Base-by-base conservation (phyloP, 2,888 invertebrate genomes). In the Tiphia femorata region DNA sequence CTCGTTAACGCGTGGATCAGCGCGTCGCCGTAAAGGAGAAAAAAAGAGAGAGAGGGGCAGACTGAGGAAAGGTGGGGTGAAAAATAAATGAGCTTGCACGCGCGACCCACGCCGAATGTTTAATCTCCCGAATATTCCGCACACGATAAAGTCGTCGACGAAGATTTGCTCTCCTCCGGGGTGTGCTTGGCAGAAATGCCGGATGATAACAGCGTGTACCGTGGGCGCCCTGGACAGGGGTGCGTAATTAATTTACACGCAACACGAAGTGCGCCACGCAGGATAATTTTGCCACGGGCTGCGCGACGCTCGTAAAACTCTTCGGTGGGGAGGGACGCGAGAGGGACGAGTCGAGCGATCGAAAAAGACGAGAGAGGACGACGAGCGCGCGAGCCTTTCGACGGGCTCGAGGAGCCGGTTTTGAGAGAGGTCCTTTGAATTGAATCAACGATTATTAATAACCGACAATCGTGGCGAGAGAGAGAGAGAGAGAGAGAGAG, bases 381-480 rank as follows among this genome's bases (percentile, higher is more conserved):
- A 33, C 7, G 6, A 33, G 12, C 3, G 2, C 33, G 8, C 33
- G 12, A 33, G 6, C 1, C 12, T 33, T 33, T 33, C 6, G 38
- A 3, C 12, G 14, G n/a, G 25, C 30, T n/a, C 14, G 25, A 16
- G 42, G 25, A 51, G 54, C 56, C 44, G 51, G 53, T 64, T 61
- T 47, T 30, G 19, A 33, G 30, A 12, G 20, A 6, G 23, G 20
- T 20, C 27, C 49, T 35, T 30, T 38, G 54, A 42, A 57, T 52
- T 49, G 58, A 62, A 62, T 55, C 47, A 46, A 30, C 16, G 42
- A 47, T 50, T 46, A 59, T 62, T 62, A 62, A 64, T 59, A 46
- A 43, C n/a, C n/a, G 30, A 21, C 16, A 29, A 35, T 6, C 47
- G n/a, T n/a, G n/a, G n/a, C n/a, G n/a, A n/a, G n/a, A n/a, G n/a